Evolutionary conservation across 2,797 vertebrate species (phyloP), one percentile per base, ranked within the genome.

Genomic region (Lacerta bilineata): DNA sequence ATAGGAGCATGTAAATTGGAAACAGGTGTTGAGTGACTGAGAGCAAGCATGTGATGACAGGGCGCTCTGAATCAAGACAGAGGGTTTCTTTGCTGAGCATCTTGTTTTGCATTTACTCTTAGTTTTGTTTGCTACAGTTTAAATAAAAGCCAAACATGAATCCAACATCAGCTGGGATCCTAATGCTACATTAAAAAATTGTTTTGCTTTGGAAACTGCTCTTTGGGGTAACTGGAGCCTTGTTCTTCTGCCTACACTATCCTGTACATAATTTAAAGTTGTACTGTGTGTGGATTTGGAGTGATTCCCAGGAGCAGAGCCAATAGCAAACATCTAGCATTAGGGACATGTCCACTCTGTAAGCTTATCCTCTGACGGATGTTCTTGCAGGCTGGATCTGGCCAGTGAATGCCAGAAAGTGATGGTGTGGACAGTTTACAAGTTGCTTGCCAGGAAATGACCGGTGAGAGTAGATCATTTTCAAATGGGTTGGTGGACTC

Each of bases 1-100:
- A 95, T 94, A 96, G 93, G 93, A 96, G 91, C 94, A 93, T 87
- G 94, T 23, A 90, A 97, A 97, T 97, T 97, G 96, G 94, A 98
- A 98, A 96, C 97, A 98, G 93, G 97, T 98, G 98, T 96, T 95
- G 94, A 97, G 94, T 95, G 96, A 98, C 97, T 97, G 97, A 84
- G 93, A 94, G 85, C n/a, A 27, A 94, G 93, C 94, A 90, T 91
- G 82, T 87, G 96, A 97, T 96, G 95, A 96, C 95, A 96, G 95
- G 91, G 50, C 91, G 82, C 33, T 0, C 0, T 91, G 85, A 90
- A 89, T 61, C 90, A 89, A 86, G 86, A 91, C 84, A 95, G 90
- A 69, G 81, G 55, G 25, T 13, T 78, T 87, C 29, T 33, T 93
- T 93, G 91, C 88, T 90, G 94, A 94, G 90, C 88, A 88, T 94